A percentile compares a stretch with the other conserved stretches of the same genome.
Conservation (phyloP, 2,888 invertebrate genomes). For the Peribatodes rhomboidaria region DNA sequence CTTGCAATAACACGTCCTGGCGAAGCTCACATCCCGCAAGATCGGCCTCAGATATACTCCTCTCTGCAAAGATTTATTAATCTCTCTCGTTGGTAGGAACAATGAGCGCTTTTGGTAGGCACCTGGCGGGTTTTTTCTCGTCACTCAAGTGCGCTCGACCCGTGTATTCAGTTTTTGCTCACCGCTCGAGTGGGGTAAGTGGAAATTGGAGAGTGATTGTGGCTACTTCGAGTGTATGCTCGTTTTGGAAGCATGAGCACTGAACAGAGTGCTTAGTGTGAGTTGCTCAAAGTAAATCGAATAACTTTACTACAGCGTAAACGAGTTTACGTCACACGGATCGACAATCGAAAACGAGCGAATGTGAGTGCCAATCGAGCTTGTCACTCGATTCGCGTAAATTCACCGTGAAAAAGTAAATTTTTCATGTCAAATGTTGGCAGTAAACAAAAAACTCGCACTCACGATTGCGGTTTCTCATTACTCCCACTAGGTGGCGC, state of each 20-base stretch:
- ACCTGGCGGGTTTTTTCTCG: slow-evolving; percentile 83
- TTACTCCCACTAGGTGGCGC: too few relatives aligned
- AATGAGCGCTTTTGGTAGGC: slow-evolving; percentile 82
- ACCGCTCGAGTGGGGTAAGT: slow-evolving; percentile 67
- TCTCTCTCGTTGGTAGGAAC: slow-evolving; percentile 82
- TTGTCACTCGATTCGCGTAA: too few relatives aligned
- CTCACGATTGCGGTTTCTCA: too few relatives aligned
- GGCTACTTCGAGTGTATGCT: slow-evolving; percentile 51
- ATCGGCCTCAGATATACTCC: slow-evolving; percentile 83
- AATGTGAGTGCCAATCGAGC: too few relatives aligned
- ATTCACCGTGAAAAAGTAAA: too few relatives aligned
- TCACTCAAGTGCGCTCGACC: slow-evolving; percentile 70
- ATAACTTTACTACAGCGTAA: too few relatives aligned
- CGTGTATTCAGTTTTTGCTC: slow-evolving; percentile 77
- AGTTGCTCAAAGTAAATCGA: too few relatives aligned
- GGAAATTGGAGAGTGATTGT: slow-evolving; percentile 65
- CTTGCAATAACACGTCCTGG: slow-evolving; percentile 84
- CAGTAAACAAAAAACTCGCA: too few relatives aligned
- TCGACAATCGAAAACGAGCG: too few relatives aligned
- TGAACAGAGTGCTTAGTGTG: too few relatives aligned
- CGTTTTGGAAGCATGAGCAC: slow-evolving; percentile 43
- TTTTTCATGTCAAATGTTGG: too few relatives aligned
- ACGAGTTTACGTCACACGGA: too few relatives aligned
- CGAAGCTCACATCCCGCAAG: slow-evolving; percentile 82
- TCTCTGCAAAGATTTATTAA: slow-evolving; percentile 85